phyloP scores from a whole-genome alignment of 2,888 invertebrate species.

The Vesta saturnalis region DNA sequence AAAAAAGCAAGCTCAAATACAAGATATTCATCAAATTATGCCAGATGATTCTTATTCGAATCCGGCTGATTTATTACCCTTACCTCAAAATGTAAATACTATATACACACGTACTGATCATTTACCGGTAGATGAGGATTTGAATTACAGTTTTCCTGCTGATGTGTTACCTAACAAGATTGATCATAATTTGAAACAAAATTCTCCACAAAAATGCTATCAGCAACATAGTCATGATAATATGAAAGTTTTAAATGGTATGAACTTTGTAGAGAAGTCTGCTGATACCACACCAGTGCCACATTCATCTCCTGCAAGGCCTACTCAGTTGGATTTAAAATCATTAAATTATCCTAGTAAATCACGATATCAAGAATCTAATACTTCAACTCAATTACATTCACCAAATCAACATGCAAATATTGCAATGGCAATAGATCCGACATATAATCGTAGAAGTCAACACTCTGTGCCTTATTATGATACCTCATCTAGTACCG shows the following conservation, averaged over 20 bases:
- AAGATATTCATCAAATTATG: conserved; percentile 56
- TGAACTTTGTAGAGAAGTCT: neutral
- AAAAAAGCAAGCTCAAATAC: conserved; percentile 62
- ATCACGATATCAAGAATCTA: conserved; percentile 57
- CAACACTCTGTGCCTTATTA: conserved; percentile 56
- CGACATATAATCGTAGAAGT: conserved; percentile 66
- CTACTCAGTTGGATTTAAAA: conserved; percentile 60
- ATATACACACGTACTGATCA: conserved; percentile 7
- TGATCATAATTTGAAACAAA: conserved; percentile 44
- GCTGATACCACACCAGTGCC: conserved; percentile 48
- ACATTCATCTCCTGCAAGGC: conserved; percentile 50
- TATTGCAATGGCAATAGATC: conserved; percentile 75
- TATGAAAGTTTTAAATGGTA: conserved; percentile 22
- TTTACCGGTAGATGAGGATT: conserved; percentile 53
- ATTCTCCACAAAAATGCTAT: conserved; percentile 43
- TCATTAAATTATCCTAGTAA: conserved; percentile 54
- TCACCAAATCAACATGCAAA: conserved; percentile 62
- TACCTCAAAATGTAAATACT: conserved; percentile 48
- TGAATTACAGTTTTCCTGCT: conserved; percentile 61
- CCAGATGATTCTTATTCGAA: conserved; percentile 65
- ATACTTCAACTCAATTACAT: conserved; percentile 46
- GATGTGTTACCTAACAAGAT: conserved; percentile 51
- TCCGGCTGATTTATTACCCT: conserved; percentile 65
- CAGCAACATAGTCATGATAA: conserved; percentile 31
- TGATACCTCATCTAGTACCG: conserved; percentile 56